Base-by-base conservation (phyloP, 2,113 vertebrate species). In the Passer montanus region DNA sequence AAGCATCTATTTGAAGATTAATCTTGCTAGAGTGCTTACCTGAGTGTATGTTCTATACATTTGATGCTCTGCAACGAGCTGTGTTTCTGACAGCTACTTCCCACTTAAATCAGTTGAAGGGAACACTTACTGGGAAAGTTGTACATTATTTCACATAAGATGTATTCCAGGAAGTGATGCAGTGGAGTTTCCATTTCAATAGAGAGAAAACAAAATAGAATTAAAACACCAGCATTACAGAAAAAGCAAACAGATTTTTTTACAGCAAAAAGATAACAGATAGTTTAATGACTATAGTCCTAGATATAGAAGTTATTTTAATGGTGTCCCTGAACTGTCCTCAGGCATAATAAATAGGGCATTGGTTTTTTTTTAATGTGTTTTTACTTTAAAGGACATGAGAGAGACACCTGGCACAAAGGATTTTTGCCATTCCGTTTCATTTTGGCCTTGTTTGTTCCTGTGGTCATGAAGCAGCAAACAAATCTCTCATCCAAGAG, bases 101-200 rank as follows among this genome's bases (percentile, higher is more conserved):
- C 18, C 26, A 37, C 18, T 79, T 64, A 72, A 44, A 39, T 58
- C 33, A 9, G 13, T 15, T 55, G 53, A 55, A 55, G 22, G 9
- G 15, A 20, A 31, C 15, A 44, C 3, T 67, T 84, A 10, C 13
- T 49, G 22, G 7, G 17, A 75, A 60, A 47, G 10, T 1, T 16
- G 7, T 69, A 33, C 13, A 4, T 77, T 60, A 46, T 64, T 90
- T 84, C 2, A 1, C 0, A 0, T 16, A 44, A 39, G 7, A 37
- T 46, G 31, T 23, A 11, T 24, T 82, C 27, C 62, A 73, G 14
- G 4, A 49, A 53, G 13, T 21, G 14, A 23, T 35, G 17, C 12
- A 59, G 31, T 58, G 4, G 7, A 63, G 4, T 19, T 44, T 44
- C 22, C 0, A 2, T n/a, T 89, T 67, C 37, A 52, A 26, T 3